These are phyloP conservation scores for Calyptomena viridis DNA, from an alignment of 2,113 vertebrate genomes.

Conservation along the genomic window DNA sequence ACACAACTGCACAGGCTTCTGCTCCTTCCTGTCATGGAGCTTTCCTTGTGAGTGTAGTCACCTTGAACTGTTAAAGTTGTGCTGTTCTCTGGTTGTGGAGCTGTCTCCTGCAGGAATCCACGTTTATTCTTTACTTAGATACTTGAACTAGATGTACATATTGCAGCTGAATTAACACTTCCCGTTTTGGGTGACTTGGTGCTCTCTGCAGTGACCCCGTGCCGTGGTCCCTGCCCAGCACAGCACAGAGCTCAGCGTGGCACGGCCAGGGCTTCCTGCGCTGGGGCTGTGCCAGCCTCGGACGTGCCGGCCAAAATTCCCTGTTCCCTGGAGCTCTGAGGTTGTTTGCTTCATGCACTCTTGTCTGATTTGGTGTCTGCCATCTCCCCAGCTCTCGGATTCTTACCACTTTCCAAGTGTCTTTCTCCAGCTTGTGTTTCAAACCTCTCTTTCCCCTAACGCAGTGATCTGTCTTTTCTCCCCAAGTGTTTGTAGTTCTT, in stretches of 20 bases:
- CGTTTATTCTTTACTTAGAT: not conserved
- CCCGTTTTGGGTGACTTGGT: accelerated
- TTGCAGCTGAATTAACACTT: not conserved
- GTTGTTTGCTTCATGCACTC: not conserved
- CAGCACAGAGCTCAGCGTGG: not conserved
- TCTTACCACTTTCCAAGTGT: not conserved
- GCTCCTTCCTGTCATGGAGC: not conserved
- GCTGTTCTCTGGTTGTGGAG: accelerated
- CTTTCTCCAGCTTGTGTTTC: not conserved
- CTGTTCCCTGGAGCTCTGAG: not conserved
- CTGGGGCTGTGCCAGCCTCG: not conserved
- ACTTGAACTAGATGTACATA: accelerated
- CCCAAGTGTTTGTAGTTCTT: not conserved
- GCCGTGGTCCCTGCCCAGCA: not conserved
- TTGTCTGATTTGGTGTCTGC: not conserved
- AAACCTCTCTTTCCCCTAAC: not conserved
- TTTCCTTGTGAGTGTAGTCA: not conserved
- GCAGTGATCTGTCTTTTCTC: not conserved
- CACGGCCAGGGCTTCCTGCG: not conserved
- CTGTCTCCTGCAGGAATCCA: not conserved
- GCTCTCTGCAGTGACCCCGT: not conserved
- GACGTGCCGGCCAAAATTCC: not conserved
- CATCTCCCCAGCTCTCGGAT: not conserved
- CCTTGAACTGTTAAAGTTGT: accelerated
- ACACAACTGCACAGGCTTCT: not conserved